phyloP scores from a whole-genome alignment of 2,888 invertebrate genomes.

The Tetanocera ferruginea region DNA sequence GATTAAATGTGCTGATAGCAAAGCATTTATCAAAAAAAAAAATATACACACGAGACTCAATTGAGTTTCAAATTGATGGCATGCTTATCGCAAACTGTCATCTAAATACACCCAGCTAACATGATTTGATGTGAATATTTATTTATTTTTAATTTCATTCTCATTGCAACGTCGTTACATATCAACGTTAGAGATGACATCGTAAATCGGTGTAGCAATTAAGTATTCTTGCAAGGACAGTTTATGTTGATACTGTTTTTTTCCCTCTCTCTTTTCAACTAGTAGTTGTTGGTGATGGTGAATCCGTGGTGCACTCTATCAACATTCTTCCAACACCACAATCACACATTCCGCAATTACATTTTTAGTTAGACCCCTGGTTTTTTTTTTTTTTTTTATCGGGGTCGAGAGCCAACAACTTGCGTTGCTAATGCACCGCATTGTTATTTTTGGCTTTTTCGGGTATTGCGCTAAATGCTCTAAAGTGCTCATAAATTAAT shows the following conservation, averaged over 20 bases:
- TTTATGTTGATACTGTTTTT: not conserved
- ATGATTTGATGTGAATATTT: slow-evolving; percentile 33
- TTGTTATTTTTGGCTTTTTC: slow-evolving; percentile 22
- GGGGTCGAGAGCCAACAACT: not conserved
- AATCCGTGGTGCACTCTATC: not conserved
- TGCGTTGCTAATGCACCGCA: slow-evolving; percentile 1
- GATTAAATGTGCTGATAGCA: slow-evolving; percentile 21
- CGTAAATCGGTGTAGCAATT: slow-evolving; percentile 41
- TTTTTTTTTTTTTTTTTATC: not conserved
- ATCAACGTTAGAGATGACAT: slow-evolving; percentile 12
- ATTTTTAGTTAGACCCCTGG: slow-evolving; percentile 52
- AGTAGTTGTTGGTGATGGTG: not conserved
- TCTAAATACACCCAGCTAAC: slow-evolving; percentile 55
- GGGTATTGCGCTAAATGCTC: slow-evolving; percentile 44
- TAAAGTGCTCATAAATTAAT: slow-evolving; percentile 53
- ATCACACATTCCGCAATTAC: slow-evolving; percentile 61
- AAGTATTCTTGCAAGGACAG: slow-evolving; percentile 31
- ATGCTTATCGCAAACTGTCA: slow-evolving; percentile 66
- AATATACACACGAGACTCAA: slow-evolving; percentile 53
- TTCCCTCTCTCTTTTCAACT: not conserved
- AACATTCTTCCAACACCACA: slow-evolving; percentile 17
- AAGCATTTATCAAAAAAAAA: slow-evolving; percentile 37
- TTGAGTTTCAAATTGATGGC: slow-evolving; percentile 69
- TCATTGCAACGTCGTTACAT: slow-evolving; percentile 29
- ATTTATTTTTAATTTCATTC: slow-evolving; percentile 46